Evolutionary conservation across 2,797 vertebrate genomes (phyloP), one percentile per base, ranked within the genome.

Genomic region (Sciurus carolinensis): DNA sequence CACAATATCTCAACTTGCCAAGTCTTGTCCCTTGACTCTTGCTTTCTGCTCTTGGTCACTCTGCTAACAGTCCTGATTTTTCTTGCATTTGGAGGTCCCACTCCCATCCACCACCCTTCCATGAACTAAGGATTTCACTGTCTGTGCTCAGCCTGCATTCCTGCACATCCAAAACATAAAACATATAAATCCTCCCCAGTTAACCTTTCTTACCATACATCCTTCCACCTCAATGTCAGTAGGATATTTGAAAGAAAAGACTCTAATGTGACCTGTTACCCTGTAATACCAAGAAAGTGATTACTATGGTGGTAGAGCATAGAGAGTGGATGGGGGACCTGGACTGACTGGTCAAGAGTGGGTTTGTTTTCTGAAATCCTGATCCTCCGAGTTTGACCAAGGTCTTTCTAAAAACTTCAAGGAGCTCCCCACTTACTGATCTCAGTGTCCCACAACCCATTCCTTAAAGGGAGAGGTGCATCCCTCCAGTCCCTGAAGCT

Each of bases 161-260:
- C 97, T 94, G 83, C n/a, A 3, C 86, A 93, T 72, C 87, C 86
- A 52, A 66, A 59, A 98, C 97, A 97, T 98, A 93, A 98, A 97
- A 98, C 93, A 84, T 24, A 77, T 17, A 0, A 81, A 91, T 94
- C 96, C 97, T 97, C 97, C 97, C 95, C 64, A 3, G 69, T 82
- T 91, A 59, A 26, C 82, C 91, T 94, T 80, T 71, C 57, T 79
- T 83, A 94, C 97, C 97, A 95, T 85, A 8, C 94, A 90, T 96
- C 84, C 91, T 92, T 97, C 72, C 69, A 33, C 97, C 97, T 98
- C 97, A 97, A 97, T 95, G 97, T 98, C 93, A 59, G 95, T 20
- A 87, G 97, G 82, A 17, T 73, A 39, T 80, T 86, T 92, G 94
- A 64, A 80, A 77, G 92, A 71, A 80, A 95, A 95, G 84, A 71